Evolutionary conservation across 2,888 invertebrate genomes (phyloP).

Genomic region (Epirrhoe tristata): DNA sequence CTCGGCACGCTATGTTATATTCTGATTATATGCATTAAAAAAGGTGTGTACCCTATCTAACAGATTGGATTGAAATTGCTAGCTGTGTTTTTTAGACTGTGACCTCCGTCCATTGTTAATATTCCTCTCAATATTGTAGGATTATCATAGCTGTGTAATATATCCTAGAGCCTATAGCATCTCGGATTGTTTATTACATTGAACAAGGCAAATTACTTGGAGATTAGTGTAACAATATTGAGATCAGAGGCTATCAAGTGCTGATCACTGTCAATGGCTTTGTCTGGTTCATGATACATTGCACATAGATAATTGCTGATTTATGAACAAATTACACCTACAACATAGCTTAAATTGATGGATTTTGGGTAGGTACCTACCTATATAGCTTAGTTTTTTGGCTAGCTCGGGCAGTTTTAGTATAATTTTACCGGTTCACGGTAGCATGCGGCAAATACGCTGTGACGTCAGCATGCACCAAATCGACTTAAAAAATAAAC

Average conservation of each 20-base stretch:
- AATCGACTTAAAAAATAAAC: conserved; percentile 1
- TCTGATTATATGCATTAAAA: not conserved
- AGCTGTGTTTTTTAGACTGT: conserved; percentile 12
- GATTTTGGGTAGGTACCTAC: not conserved
- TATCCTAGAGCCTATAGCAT: conserved; percentile 5
- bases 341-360: not conserved
- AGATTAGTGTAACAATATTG: conserved; percentile 42
- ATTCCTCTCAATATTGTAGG: conserved; percentile 29
- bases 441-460: conserved; percentile 24
- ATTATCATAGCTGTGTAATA: conserved; percentile 38
- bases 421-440: not conserved
- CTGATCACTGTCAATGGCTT: conserved; percentile 23
- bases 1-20: not conserved
- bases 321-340: not conserved
- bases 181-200: conserved; percentile 34
- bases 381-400: not conserved
- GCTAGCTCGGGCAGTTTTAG: conserved; percentile 3
- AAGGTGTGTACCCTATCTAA: not conserved
- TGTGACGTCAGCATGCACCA: conserved; percentile 15
- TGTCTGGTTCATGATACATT: conserved; percentile 17
- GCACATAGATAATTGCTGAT: not conserved
- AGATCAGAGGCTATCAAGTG: conserved; percentile 32
- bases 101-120: conserved; percentile 22
- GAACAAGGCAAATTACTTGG: conserved; percentile 42
- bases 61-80: not conserved